Evolutionary conservation across 2,113 vertebrate species (phyloP).

Genomic region (Sinocyclocheilus anshuiensis): DNA sequence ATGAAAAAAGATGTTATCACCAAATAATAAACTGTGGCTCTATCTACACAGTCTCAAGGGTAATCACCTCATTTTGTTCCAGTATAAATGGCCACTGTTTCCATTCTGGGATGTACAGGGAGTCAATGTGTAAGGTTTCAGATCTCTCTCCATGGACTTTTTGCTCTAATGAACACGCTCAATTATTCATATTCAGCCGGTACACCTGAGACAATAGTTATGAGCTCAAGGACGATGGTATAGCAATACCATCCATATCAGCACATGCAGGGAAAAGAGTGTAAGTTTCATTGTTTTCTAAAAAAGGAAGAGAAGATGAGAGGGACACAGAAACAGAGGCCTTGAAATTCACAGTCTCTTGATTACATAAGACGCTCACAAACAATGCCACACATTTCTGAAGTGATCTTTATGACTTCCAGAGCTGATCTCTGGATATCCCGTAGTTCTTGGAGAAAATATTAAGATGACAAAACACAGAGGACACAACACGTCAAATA

Average conservation of each 20-base stretch:
- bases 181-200: slow-evolving; percentile 72
- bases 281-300: not conserved
- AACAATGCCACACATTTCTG: not conserved
- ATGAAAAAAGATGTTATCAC: not conserved
- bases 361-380: not conserved
- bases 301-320: slow-evolving; percentile 12
- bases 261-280: not conserved
- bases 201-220: slow-evolving; percentile 69
- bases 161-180: slow-evolving; percentile 52
- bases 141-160: slow-evolving; percentile 54
- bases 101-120: not conserved
- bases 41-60: slow-evolving; percentile 8
- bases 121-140: slow-evolving; percentile 24
- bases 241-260: slow-evolving; percentile 34
- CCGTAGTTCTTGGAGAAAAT: slow-evolving; percentile 27
- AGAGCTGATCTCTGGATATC: slow-evolving; percentile 46
- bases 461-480: slow-evolving; percentile 59
- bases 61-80: not conserved
- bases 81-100: not conserved
- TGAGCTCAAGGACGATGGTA: slow-evolving; percentile 47
- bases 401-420: slow-evolving; percentile 37
- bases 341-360: not conserved
- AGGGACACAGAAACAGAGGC: slow-evolving; percentile 2
- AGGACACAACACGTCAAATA: not conserved
- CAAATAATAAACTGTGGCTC: not conserved